Percentiles rank a stretch among this genome's conserved stretches.
These are phyloP conservation scores for Bhutanitis thaidina DNA, from an alignment of 2,888 invertebrate species.

Conservation along the genomic window DNA sequence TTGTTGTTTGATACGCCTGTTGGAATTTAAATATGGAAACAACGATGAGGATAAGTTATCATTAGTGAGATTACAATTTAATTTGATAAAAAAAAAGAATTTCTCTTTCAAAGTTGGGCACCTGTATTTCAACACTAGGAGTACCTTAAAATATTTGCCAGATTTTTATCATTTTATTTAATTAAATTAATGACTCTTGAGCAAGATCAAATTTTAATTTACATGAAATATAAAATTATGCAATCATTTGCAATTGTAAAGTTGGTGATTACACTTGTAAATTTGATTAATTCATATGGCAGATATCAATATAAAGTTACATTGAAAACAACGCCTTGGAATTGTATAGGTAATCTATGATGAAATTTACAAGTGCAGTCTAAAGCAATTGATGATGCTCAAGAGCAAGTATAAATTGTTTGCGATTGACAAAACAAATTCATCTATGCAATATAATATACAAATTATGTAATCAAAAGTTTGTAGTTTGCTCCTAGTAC, in stretches of 20 bases:
- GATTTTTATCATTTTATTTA: not conserved
- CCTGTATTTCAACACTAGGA: not conserved
- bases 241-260: slow-evolving; percentile 3
- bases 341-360: not conserved
- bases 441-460: slow-evolving; percentile 14
- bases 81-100: slow-evolving; percentile 13
- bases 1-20: slow-evolving; percentile 43
- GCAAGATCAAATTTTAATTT: slow-evolving; percentile 6
- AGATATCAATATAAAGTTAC: not conserved
- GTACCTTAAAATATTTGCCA: not conserved
- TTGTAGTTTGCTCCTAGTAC: slow-evolving; percentile 14
- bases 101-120: not conserved
- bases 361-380: slow-evolving; percentile 16
- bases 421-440: slow-evolving; percentile 5
- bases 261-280: slow-evolving; percentile 16
- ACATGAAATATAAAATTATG: slow-evolving; percentile 6
- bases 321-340: not conserved
- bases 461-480: slow-evolving; percentile 13
- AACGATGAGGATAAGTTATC: slow-evolving; percentile 50
- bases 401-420: slow-evolving; percentile 7
- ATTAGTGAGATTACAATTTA: slow-evolving; percentile 60
- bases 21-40: slow-evolving; percentile 39
- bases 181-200: slow-evolving; percentile 13
- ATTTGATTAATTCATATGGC: not conserved
- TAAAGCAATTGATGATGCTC: slow-evolving; percentile 5